These are phyloP conservation scores for Gambusia affinis DNA, from an alignment of 2,113 vertebrate species.

Conservation along the genomic window DNA sequence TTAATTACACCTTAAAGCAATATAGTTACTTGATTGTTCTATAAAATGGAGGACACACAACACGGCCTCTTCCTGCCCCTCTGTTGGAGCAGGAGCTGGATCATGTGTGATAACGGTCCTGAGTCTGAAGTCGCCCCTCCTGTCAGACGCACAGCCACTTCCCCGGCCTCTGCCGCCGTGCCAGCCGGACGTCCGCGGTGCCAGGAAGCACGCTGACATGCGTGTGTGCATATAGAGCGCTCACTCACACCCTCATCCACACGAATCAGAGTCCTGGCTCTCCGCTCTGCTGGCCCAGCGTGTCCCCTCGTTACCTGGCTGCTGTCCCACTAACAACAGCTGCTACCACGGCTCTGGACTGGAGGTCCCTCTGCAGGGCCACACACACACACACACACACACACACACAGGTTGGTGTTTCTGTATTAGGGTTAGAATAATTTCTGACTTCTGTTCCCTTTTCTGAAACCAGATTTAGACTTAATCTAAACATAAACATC, in stretches of 20 bases:
- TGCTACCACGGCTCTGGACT: slow-evolving; percentile 54
- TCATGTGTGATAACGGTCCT: slow-evolving; percentile 38
- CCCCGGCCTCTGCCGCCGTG: slow-evolving; percentile 41
- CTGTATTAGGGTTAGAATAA: background rate
- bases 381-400: slow-evolving; percentile 13
- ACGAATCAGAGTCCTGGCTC: slow-evolving; percentile 59
- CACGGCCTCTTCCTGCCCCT: background rate
- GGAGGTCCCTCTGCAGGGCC: slow-evolving; percentile 47
- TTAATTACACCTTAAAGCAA: too few relatives aligned
- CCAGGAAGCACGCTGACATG: slow-evolving; percentile 48
- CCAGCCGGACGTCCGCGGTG: slow-evolving; percentile 33
- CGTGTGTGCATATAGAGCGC: slow-evolving; percentile 18
- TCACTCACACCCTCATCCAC: slow-evolving; percentile 38
- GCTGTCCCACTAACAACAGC: slow-evolving; percentile 65
- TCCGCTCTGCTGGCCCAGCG: slow-evolving; percentile 56
- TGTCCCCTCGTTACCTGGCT: slow-evolving; percentile 66
- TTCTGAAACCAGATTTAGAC: background rate
- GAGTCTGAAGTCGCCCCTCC: slow-evolving; percentile 42
- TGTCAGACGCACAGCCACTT: slow-evolving; percentile 46
- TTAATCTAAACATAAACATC: background rate
- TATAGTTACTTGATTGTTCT: too few relatives aligned
- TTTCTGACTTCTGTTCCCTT: background rate
- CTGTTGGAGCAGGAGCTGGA: slow-evolving; percentile 8
- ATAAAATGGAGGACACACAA: too few relatives aligned
- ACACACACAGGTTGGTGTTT: background rate